Base-by-base conservation (phyloP, 2,113 vertebrate species). In the Thermophis baileyi region DNA sequence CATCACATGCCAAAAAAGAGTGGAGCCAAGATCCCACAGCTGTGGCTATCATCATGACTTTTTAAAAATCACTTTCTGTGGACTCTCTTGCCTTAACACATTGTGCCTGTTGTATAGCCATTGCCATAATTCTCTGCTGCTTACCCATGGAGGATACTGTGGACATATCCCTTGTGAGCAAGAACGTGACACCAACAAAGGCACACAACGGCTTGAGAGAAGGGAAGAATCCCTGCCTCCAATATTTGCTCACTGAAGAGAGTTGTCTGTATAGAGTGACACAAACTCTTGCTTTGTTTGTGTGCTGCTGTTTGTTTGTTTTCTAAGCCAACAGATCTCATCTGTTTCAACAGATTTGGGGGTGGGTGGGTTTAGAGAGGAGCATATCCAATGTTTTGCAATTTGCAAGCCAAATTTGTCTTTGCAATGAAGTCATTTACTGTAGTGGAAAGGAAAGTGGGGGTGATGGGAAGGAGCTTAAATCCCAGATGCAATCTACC, bases 281-380 rank as follows among this genome's bases (percentile, higher is more conserved):
- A 60, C 22, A 47, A 12, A 22, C 69, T 12, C 53, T 85, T 9
- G 88, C 53, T 50, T 85, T 60, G 53, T 50, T 86, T 87, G 46
- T 14, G 5, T 12, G n/a, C 2, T 57, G 27, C 74, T 86, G 53
- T 86, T 90, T 50, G 88, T 40, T 86, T 90, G 92, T 85, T 85
- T 93, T 85, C 92, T 20, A n/a, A 93, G 85, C 69, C 51, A 89
- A 54, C 87, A 46, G 91, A 89, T 85, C 51, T 89, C 92, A 89
- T 89, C 88, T 93, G 92, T 93, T 93, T 89, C 53, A 35, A 44
- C 51, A 85, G 92, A 90, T 85, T 89, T 40, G n/a, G 69, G 30
- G 74, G 35, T 20, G 74, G 18, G 35, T 69, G 30, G 24, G n/a
- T 14, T 24, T 16, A 18, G 51, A 24, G 12, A 27, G 40, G 40